These are phyloP conservation scores for Gasterosteus aculeatus DNA, from an alignment of 2,113 vertebrate species.

Conservation along the genomic window DNA sequence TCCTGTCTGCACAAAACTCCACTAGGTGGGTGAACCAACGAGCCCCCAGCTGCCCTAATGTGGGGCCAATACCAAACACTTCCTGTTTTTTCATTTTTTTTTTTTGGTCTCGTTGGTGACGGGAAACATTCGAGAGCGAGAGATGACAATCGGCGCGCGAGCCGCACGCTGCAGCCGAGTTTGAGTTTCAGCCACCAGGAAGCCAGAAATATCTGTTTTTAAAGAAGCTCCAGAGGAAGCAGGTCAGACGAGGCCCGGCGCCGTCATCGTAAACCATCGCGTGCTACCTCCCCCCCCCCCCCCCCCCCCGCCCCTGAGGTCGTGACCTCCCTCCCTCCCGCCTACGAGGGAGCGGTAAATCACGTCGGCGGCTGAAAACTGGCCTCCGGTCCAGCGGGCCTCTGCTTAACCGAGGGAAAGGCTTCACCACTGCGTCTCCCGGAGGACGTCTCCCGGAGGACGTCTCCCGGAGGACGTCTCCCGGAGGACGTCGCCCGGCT, in stretches of 20 bases:
- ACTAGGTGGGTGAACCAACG: slow-evolving; percentile 5
- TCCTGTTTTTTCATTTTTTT: no score
- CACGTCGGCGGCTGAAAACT: slow-evolving; percentile 13
- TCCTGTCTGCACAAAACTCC: slow-evolving; percentile 66
- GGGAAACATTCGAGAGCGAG: slow-evolving; percentile 29
- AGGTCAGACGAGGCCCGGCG: slow-evolving; percentile 13
- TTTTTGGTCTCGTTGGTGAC: neutral
- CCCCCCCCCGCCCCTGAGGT: slow-evolving; percentile 23
- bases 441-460: no score
- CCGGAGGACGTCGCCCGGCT: neutral
- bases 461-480: no score
- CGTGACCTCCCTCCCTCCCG: slow-evolving; percentile 27
- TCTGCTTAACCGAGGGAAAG: no score
- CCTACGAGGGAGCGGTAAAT: slow-evolving; percentile 19
- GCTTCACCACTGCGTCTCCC: no score
- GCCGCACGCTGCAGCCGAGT: neutral
- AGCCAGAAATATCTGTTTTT: neutral
- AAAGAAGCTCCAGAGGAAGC: neutral
- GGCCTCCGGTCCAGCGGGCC: neutral
- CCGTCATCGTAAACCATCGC: slow-evolving; percentile 12
- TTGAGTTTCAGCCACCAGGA: neutral
- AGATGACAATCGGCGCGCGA: slow-evolving; percentile 3
- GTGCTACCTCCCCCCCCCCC: neutral
- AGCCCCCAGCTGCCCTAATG: neutral
- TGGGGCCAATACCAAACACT: neutral